Evolutionary conservation across 1,140 invertebrate genomes (phyloP), one percentile per base, ranked within the genome.

Genomic region (Mya arenaria): DNA sequence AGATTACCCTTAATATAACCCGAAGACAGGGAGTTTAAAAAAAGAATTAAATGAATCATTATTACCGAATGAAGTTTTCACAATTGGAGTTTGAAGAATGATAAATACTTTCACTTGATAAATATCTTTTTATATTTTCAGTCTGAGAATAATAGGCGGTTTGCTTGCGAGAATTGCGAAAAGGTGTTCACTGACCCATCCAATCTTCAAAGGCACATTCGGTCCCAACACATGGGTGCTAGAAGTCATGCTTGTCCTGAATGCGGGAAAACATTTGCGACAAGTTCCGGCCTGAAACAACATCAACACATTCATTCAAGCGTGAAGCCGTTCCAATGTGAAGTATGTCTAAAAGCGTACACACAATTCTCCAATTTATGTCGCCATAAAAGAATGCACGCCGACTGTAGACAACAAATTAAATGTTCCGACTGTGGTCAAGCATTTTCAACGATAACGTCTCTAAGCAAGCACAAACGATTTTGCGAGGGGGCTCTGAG

Each of bases 361-460:
- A 99, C 99, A 0, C 99, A 99, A 94, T 99, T 99, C 92, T 99
- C 98, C 17, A 99, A 99, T 92, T 94, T 99, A 86, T 99, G 99
- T 91, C 96, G 99, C 25, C 99, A 99, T 94, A 99, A 99, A 91
- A 97, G 99, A 82, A 99, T 99, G 97, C 99, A 99, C 93, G 96
- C 96, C 19, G 96, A 97, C 89, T 94, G 94, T 85, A 90, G 92
- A 0, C 92, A 92, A 77, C 92, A 93, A 83, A 92, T 92, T 68
- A 93, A 98, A 93, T 99, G 98, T 93, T 95, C 94, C 85, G 98
- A 98, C 94, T 99, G 98, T 91, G 95, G 96, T 10, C 97, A 98
- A 90, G 96, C 96, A 3, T 99, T 99, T 93, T 96, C 95, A 41
- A 98, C 97, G 0, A 95, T 96, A 15, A 97, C 97, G 1, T 97